A percentile compares a stretch with the other conserved stretches of the same genome.
Conservation (phyloP, 2,888 invertebrate species). For the Ophion costatus region DNA sequence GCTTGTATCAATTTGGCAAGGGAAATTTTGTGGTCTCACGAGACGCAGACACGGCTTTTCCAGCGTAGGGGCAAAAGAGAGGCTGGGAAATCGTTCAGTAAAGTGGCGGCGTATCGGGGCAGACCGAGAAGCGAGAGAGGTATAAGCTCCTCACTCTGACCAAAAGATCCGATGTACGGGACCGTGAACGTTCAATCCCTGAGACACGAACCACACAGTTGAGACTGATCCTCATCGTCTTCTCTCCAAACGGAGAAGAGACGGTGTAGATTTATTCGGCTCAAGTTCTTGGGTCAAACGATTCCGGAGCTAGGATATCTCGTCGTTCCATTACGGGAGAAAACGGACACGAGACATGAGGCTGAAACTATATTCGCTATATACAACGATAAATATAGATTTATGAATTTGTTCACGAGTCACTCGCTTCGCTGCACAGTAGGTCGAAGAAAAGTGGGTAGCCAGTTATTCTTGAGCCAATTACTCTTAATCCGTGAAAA, state of each 20-base stretch:
- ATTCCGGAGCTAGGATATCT: neutral
- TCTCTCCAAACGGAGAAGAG: constrained; percentile 25
- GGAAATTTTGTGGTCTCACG: constrained; percentile 47
- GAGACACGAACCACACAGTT: constrained; percentile 13
- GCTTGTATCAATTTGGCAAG: constrained; percentile 31
- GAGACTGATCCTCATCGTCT: constrained; percentile 19
- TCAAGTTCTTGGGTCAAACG: constrained; percentile 8
- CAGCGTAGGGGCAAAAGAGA: constrained; percentile 47
- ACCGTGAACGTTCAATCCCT: constrained; percentile 33
- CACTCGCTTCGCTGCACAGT: too few relatives aligned
- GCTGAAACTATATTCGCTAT: constrained; percentile 2
- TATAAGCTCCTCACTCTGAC: constrained; percentile 41
- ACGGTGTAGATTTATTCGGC: neutral
- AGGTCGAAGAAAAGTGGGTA: too few relatives aligned
- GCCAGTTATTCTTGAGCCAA: too few relatives aligned
- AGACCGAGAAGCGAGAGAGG: neutral
- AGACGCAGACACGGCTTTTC: constrained; percentile 31
- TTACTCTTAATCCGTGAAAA: too few relatives aligned
- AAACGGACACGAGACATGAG: neutral
- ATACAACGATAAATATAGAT: neutral
- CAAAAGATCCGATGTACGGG: constrained; percentile 33
- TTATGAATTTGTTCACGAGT: neutral
- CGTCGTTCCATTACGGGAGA: neutral
- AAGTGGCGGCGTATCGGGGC: neutral
- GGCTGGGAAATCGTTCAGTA: constrained; percentile 14